These are phyloP conservation scores for Sinocyclocheilus anophthalmus DNA, from an alignment of 2,113 vertebrate genomes.

Conservation along the genomic window DNA sequence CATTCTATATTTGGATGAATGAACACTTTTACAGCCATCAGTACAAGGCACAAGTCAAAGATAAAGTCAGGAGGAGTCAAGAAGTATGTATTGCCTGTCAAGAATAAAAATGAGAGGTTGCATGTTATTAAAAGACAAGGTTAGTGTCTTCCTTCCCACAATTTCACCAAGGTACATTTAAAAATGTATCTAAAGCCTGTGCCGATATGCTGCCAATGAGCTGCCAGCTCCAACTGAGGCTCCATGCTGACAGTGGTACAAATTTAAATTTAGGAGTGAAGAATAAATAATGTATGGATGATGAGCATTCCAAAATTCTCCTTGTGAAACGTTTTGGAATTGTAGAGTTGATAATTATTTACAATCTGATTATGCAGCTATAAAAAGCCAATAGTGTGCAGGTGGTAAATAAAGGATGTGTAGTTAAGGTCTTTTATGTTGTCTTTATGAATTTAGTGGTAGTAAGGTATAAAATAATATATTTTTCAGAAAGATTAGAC, in stretches of 20 bases:
- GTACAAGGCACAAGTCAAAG: neutral
- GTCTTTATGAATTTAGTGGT: neutral
- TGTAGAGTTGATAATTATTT: neutral
- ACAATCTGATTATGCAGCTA: neutral
- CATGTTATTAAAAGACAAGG: neutral
- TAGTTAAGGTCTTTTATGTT: neutral
- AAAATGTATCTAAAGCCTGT: neutral
- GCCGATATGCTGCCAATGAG: neutral
- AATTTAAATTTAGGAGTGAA: neutral
- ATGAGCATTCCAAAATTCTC: neutral
- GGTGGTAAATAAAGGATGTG: neutral
- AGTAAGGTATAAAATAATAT: neutral
- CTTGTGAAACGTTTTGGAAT: neutral
- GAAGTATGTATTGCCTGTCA: neutral
- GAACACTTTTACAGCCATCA: neutral
- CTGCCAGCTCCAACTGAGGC: neutral
- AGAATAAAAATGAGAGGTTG: conserved; percentile 1
- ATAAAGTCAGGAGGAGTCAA: neutral
- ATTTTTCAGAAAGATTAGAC: neutral
- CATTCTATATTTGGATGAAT: neutral
- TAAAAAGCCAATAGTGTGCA: neutral
- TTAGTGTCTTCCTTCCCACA: neutral
- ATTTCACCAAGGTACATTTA: neutral
- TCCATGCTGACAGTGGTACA: neutral
- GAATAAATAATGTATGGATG: neutral